These are phyloP conservation scores for Steinernema carpocapsae DNA, from an alignment of 2,888 invertebrate genomes.

Conservation along the genomic window DNA sequence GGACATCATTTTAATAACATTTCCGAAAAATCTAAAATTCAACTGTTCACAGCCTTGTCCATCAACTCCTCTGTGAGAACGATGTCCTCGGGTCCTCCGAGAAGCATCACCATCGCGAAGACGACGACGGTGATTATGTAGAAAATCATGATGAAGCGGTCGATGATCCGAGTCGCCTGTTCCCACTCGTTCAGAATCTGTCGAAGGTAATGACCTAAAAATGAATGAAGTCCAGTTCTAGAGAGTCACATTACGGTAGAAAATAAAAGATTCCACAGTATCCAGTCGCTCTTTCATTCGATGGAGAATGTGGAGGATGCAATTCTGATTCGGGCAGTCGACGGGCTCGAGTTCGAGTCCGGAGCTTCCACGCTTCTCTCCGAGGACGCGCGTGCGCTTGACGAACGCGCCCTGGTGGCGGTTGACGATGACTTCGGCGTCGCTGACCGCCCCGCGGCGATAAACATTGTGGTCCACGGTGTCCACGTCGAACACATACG, in stretches of 20 bases:
- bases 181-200: constrained; percentile 65
- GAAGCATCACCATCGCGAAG: constrained; percentile 62
- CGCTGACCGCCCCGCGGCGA: constrained; percentile 14
- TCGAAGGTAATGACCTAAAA: constrained; percentile 58
- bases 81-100: constrained; percentile 55
- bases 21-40: neutral
- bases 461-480: constrained; percentile 18
- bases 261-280: constrained; percentile 44
- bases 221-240: constrained; percentile 7
- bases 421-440: constrained; percentile 29
- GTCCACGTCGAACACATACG: constrained; percentile 27
- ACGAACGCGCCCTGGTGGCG: neutral
- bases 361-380: neutral
- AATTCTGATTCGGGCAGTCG: constrained; percentile 4
- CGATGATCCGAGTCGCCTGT: constrained; percentile 63
- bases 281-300: constrained; percentile 43
- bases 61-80: constrained; percentile 56
- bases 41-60: constrained; percentile 45
- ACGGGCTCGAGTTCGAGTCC: neutral
- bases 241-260: constrained; percentile 36
- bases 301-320: constrained; percentile 20
- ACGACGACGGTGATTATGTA: constrained; percentile 58
- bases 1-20: neutral
- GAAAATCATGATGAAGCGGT: constrained; percentile 62
- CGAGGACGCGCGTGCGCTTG: constrained; percentile 5